phyloP scores from a whole-genome alignment of 2,888 invertebrate genomes.

The Ditula angustiorana region DNA sequence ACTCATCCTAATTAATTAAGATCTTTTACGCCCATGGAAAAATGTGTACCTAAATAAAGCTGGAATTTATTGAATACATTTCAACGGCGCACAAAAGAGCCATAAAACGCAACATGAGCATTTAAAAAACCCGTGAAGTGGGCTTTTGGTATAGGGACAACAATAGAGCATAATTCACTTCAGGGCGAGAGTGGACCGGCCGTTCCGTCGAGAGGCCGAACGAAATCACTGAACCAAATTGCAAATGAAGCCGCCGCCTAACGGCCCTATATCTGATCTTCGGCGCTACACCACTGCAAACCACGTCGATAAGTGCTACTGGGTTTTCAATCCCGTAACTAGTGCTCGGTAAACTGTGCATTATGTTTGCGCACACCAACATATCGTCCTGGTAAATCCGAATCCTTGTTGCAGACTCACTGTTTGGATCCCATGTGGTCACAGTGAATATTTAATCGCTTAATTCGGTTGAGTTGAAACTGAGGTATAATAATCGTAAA shows the following conservation, averaged over 20 bases:
- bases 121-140: conserved; percentile 20
- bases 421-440: conserved; percentile 1
- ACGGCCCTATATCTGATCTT: conserved; percentile 37
- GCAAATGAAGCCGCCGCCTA: conserved; percentile 66
- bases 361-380: conserved; percentile 19
- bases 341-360: conserved; percentile 29
- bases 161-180: conserved; percentile 70
- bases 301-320: conserved; percentile 31
- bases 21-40: neutral
- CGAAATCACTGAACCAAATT: conserved; percentile 76
- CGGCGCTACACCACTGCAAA: conserved; percentile 20
- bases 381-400: neutral
- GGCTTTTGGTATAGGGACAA: conserved; percentile 51
- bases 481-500: conserved; percentile 4
- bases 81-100: conserved; percentile 8
- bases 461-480: conserved; percentile 5
- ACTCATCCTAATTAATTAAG: neutral
- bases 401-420: neutral
- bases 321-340: conserved; percentile 24
- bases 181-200: conserved; percentile 46
- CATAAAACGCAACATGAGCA: conserved; percentile 8
- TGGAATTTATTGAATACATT: conserved; percentile 17
- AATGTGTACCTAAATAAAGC: neutral
- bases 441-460: conserved; percentile 11
- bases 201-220: conserved; percentile 62